Evolutionary conservation across 2,113 vertebrate species (phyloP).

Genomic region (Rhabdornis inornatus): DNA sequence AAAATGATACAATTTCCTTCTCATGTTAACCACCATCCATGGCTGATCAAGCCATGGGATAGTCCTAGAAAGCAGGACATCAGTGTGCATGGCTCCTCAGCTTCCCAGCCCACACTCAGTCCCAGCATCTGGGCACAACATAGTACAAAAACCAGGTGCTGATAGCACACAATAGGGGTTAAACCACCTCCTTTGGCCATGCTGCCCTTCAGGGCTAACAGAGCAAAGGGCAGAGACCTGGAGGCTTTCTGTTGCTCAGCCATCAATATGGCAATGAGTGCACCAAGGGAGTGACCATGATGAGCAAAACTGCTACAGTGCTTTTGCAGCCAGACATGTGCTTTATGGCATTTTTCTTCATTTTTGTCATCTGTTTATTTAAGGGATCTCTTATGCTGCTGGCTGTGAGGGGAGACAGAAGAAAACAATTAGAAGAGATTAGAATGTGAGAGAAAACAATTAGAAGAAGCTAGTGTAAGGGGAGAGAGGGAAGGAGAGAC

Average conservation of each 20-base stretch:
- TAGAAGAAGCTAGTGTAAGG: not conserved
- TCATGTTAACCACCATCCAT: not conserved
- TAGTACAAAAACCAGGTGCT: fast-evolving
- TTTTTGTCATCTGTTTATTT: not conserved
- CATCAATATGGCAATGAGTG: not conserved
- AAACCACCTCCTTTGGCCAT: not conserved
- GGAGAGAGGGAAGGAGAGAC: not conserved
- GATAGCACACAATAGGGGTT: not conserved
- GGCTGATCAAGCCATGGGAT: not conserved
- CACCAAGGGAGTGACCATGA: not conserved
- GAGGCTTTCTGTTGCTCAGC: not conserved
- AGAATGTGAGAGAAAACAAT: not conserved
- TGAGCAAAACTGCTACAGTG: not conserved
- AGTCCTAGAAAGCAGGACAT: not conserved
- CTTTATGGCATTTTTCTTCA: not conserved
- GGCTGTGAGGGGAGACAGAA: not conserved
- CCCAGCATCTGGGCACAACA: not conserved
- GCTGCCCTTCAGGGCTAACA: not conserved
- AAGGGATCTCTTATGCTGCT: not conserved
- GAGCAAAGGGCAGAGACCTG: not conserved
- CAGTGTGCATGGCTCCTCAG: fast-evolving
- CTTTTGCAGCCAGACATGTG: not conserved
- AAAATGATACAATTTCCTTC: not conserved
- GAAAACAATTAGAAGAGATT: not conserved
- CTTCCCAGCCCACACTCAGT: not conserved